A percentile compares a stretch with the other conserved stretches of the same genome.
Conservation (phyloP, 2,113 vertebrate genomes). For the Hippocampus zosterae region DNA sequence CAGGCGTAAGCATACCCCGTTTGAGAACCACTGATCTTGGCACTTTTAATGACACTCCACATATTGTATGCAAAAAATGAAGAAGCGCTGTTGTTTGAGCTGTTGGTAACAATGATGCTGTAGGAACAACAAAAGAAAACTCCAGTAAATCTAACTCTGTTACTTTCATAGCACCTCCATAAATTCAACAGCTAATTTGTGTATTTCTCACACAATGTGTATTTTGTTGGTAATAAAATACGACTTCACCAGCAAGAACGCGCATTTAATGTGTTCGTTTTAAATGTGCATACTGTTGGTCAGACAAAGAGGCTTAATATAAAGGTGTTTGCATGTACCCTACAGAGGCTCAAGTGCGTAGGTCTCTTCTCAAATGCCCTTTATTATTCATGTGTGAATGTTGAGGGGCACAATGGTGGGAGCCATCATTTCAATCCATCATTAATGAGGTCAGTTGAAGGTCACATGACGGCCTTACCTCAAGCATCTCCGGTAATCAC, state of each 20-base stretch:
- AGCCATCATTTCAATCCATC: slow-evolving; percentile 40
- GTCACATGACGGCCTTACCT: slow-evolving; percentile 40
- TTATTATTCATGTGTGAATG: slow-evolving; percentile 55
- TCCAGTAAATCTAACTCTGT: slow-evolving; percentile 7
- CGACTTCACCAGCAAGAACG: background rate
- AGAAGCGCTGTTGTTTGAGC: slow-evolving; percentile 11
- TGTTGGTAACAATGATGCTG: slow-evolving; percentile 26
- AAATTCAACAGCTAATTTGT: background rate
- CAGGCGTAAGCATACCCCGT: no score
- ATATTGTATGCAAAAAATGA: slow-evolving; percentile 43
- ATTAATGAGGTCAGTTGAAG: slow-evolving; percentile 57
- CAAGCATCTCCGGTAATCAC: slow-evolving; percentile 53
- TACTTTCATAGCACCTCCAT: background rate
- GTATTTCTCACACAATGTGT: background rate
- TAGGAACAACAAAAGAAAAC: slow-evolving; percentile 9
- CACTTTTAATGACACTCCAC: slow-evolving; percentile 21
- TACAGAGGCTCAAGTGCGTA: slow-evolving; percentile 29
- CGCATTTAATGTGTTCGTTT: no score
- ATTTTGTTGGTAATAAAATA: background rate
- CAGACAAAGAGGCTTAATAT: background rate
- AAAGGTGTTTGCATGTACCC: background rate
- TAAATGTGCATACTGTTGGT: background rate
- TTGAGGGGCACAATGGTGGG: slow-evolving; percentile 22
- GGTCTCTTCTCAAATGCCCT: slow-evolving; percentile 49
- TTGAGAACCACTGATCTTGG: no score